A percentile compares a stretch with the other conserved stretches of the same genome.
Evolutionary conservation across 2,888 invertebrate species (phyloP).

Genomic region (Periphyllus acericola): DNA sequence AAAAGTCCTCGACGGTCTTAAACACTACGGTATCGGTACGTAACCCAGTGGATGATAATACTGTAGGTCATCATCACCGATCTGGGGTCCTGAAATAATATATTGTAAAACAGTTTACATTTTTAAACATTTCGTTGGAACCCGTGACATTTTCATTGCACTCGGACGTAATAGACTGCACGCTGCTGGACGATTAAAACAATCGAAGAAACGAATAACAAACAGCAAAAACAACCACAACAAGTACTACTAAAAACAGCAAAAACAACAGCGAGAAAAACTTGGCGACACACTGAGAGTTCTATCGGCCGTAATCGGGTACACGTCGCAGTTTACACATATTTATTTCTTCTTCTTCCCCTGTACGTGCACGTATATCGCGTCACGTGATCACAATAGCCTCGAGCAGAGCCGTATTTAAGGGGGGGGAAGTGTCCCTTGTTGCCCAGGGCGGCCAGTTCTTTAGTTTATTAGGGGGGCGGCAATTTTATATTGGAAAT

Average conservation of each 20-base stretch:
- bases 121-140: neutral
- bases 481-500: too few species aligned
- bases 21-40: constrained; percentile 27
- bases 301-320: neutral
- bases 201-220: too few species aligned
- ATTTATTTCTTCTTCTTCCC: too few species aligned
- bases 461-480: too few species aligned
- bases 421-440: too few species aligned
- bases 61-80: constrained; percentile 28
- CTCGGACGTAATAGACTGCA: neutral
- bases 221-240: neutral
- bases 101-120: constrained; percentile 1
- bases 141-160: neutral
- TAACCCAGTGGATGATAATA: constrained; percentile 13
- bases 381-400: too few species aligned
- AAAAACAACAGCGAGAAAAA: neutral
- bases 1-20: neutral
- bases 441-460: too few species aligned
- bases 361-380: too few species aligned
- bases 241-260: neutral
- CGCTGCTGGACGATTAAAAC: neutral
- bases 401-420: too few species aligned
- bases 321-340: neutral
- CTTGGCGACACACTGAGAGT: neutral
- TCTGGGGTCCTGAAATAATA: constrained; percentile 39